A percentile compares a stretch with the other conserved stretches of the same genome.
phyloP scores from a whole-genome alignment of 2,113 vertebrate genomes.

The Aramus guarauna region DNA sequence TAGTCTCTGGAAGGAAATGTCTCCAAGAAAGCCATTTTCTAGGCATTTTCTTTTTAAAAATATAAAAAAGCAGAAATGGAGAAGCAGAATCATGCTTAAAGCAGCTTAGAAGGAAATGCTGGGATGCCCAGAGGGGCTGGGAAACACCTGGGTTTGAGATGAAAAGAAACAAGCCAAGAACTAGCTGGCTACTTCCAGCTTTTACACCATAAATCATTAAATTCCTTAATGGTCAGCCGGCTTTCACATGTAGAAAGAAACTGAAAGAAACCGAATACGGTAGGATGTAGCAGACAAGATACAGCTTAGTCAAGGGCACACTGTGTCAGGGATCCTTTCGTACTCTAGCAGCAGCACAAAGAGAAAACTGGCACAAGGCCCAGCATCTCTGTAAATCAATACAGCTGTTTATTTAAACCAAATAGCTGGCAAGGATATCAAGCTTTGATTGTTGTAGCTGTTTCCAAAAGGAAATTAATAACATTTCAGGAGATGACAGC shows the following conservation, averaged over 20 bases:
- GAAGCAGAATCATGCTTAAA: constrained; percentile 30
- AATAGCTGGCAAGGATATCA: constrained; percentile 25
- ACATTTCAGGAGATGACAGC: constrained; percentile 49
- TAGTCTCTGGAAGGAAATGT: not conserved
- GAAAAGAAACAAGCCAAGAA: constrained; percentile 15
- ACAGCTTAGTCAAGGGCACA: not conserved
- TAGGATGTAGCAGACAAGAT: constrained; percentile 2
- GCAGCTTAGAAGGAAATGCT: constrained; percentile 23
- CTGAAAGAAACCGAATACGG: not conserved
- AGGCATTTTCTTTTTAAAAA: constrained; percentile 21
- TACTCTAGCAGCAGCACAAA: not conserved
- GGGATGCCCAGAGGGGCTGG: constrained; percentile 9
- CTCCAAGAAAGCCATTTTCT: constrained; percentile 7
- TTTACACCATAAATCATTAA: constrained; percentile 38
- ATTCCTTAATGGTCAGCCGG: not conserved
- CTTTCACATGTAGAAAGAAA: not conserved
- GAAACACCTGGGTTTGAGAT: constrained; percentile 35
- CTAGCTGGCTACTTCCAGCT: constrained; percentile 12
- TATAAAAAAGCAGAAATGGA: constrained; percentile 11
- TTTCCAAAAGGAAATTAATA: constrained; percentile 54
- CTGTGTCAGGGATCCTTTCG: not conserved
- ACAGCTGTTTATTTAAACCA: constrained; percentile 56
- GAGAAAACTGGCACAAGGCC: constrained; percentile 12
- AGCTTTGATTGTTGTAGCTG: not conserved
- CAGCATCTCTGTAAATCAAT: constrained; percentile 19